Evolutionary conservation across 2,113 vertebrate genomes (phyloP), one percentile per base, ranked within the genome.

Genomic region (Aleadryas rufinucha): DNA sequence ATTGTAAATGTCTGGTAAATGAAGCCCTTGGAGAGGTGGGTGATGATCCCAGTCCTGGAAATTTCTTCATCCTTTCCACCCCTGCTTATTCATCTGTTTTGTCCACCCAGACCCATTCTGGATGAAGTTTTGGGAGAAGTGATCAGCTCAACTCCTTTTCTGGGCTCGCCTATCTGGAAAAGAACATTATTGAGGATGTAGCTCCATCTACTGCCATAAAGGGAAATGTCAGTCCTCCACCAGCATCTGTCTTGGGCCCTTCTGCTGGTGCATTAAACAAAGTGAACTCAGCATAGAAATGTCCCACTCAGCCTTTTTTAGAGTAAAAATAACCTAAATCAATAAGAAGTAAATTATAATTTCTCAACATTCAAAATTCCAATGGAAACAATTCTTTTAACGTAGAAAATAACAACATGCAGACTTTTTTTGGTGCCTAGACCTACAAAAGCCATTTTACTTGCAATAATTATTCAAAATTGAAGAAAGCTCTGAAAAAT

Each of bases 151-250:
- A 33, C 11, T 6, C 13, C 13, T 45, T 39, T n/a, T n/a, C 18
- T 47, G 35, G 4, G 5, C 11, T 28, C 3, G 0, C 19, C 7
- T 13, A 26, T 0, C 8, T 41, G 56, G 45, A 59, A 84, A 70
- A 14, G 21, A 21, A n/a, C n/a, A 93, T 96, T 93, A 28, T 4
- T 95, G 79, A 84, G 91, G 59, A 7, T 89, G 44, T 53, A 65
- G 96, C 95, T 81, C 96, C 96, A 97, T 92, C 96, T 97, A 41
- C 83, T 89, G 96, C 11, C 86, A 0, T 4, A 52, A 69, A 84
- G 33, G 13, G 71, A 93, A 77, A 95, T 39, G n/a, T 24, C 94
- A 90, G 31, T 8, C 8, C n/a, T 66, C 13, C 30, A 13, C 6
- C 17, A 20, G 5, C 28, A 9, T 21, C 54, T 37, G 10, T 6